A percentile compares a stretch with the other conserved stretches of the same genome.
Evolutionary conservation across 2,797 vertebrate genomes (phyloP).

Genomic region (Micrastur ruficollis): DNA sequence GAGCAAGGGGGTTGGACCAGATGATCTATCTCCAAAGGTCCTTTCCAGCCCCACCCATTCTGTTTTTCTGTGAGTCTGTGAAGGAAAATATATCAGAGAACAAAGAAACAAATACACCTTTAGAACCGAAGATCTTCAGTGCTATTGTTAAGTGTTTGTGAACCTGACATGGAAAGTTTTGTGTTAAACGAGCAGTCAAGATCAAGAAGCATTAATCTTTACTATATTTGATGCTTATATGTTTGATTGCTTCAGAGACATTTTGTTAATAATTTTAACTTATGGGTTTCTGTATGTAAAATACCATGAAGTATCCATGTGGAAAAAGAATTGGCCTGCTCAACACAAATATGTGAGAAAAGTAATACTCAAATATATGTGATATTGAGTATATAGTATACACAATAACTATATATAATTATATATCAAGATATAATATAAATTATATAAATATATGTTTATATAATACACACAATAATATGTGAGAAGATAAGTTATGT

Average conservation of each 20-base stretch:
- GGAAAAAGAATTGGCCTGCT: neutral
- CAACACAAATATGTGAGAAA: neutral
- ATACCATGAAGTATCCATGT: neutral
- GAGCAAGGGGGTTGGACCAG: neutral
- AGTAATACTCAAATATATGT: too few relatives aligned
- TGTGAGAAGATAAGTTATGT: neutral
- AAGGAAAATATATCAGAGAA: neutral
- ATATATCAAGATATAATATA: too few relatives aligned
- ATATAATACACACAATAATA: too few relatives aligned
- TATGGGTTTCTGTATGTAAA: neutral
- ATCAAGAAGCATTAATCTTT: neutral
- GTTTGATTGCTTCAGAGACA: neutral
- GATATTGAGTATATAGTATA: too few relatives aligned
- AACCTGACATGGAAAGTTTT: neutral
- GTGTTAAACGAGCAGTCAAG: neutral
- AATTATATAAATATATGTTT: too few relatives aligned
- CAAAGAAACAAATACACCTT: neutral
- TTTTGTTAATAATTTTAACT: neutral
- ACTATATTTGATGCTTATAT: neutral
- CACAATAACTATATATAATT: too few relatives aligned
- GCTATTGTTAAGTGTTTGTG: neutral
- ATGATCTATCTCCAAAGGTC: neutral
- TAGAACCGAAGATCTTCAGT: neutral
- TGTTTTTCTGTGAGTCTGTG: neutral
- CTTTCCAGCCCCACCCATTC: neutral